Evolutionary conservation across 1,140 invertebrate species (phyloP).

Genomic region (Batillaria attramentaria): DNA sequence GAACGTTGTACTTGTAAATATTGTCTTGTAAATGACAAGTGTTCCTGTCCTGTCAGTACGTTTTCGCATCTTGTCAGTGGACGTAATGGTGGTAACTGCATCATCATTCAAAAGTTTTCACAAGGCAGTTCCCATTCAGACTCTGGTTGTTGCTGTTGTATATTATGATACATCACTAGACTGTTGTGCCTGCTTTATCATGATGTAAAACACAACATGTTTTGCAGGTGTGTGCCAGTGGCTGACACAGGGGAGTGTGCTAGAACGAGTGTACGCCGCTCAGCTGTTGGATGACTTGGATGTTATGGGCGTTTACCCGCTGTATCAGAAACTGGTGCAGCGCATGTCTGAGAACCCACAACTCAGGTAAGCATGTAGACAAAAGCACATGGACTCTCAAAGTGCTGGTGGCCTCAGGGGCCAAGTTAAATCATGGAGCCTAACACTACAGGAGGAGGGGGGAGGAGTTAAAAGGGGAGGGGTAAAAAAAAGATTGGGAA

Average conservation of each 20-base stretch:
- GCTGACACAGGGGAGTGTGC: constrained; percentile 55
- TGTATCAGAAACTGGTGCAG: constrained; percentile 54
- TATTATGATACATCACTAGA: no score
- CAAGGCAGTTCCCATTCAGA: no score
- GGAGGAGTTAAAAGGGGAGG: no score
- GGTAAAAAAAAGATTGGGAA: no score
- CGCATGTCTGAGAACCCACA: constrained; percentile 45
- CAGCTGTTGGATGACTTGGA: constrained; percentile 62
- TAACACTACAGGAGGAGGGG: no score
- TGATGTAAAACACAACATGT: neutral
- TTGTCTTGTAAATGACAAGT: neutral
- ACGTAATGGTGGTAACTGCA: neutral
- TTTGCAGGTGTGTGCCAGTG: constrained; percentile 37
- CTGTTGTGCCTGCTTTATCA: no score
- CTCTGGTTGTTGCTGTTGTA: no score
- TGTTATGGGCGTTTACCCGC: constrained; percentile 59
- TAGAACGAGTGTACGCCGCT: constrained; percentile 56
- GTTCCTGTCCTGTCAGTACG: no score
- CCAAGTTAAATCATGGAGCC: no score
- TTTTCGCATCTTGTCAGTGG: neutral
- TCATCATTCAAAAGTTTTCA: no score
- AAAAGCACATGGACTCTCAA: no score
- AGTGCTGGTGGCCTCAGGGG: no score
- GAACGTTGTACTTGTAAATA: neutral
- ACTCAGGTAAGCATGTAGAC: constrained; percentile 54